Evolutionary conservation across 2,797 vertebrate species (phyloP).

Genomic region (Argya squamiceps): DNA sequence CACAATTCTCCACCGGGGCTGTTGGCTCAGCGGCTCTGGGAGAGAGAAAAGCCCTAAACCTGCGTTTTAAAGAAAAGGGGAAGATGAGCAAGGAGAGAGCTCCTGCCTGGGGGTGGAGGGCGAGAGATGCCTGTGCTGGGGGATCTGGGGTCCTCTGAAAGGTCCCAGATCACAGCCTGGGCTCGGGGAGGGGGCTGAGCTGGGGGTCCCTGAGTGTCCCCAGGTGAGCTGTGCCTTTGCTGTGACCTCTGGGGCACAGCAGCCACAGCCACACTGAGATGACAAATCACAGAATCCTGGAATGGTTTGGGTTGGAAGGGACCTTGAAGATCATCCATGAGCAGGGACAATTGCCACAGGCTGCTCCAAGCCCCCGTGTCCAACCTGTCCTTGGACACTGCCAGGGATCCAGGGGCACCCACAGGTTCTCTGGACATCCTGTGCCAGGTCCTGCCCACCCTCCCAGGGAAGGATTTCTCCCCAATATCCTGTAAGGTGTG

Average conservation of each 20-base stretch:
- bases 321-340: not conserved
- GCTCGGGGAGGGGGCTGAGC: too few relatives aligned
- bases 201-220: not conserved
- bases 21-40: not conserved
- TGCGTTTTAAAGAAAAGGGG: not conserved
- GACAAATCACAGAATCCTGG: not conserved
- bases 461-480: not conserved
- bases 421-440: not conserved
- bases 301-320: not conserved
- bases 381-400: accelerated
- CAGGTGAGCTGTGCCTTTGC: not conserved
- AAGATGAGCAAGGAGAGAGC: not conserved
- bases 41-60: not conserved
- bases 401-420: not conserved
- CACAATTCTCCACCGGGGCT: not conserved
- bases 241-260: not conserved
- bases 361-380: accelerated
- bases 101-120: not conserved
- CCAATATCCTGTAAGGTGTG: accelerated
- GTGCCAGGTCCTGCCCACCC: not conserved
- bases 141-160: not conserved
- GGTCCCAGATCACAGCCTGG: not conserved
- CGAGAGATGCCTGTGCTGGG: accelerated
- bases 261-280: not conserved
- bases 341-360: not conserved